Evolutionary conservation across 2,888 invertebrate species (phyloP), one percentile per base, ranked within the genome.

Genomic region (Craniophora ligustri): DNA sequence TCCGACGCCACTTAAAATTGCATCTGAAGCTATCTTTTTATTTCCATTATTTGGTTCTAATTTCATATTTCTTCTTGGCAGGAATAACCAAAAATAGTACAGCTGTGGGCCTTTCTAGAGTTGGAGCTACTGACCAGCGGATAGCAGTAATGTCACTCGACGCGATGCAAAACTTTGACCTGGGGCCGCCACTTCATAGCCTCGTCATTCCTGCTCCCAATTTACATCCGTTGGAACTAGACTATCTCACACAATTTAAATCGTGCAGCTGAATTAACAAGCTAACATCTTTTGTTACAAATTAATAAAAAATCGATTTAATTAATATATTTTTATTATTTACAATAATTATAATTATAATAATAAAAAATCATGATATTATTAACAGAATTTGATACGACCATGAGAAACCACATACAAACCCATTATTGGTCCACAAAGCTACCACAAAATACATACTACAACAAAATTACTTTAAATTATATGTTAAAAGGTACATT

Each of bases 151-250:
- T 95, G 78, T 94, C 96, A 7, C 89, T 99, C 60, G 86, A 94
- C 63, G 94, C 96, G 67, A 97, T 99, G 97, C 88, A 93, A 41
- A 78, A 89, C 14, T 87, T 88, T 35, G 96, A 97, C 79, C 92
- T 99, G 63, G 99, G 99, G 3, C 94, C 95, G 28, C 99, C 99
- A 1, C 94, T 99, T 34, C 99, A 99, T 91, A 99, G 98, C 34
- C 94, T 99, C 34, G 96, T 99, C 46, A 96, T 99, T 78, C 96
- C 97, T 58, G 97, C 97, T 31, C 94, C 96, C 68, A 88, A 91
- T 56, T 92, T 99, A 85, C 99, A 99, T 94, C 98, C 98, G 7
- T 88, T 99, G 26, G 99, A 99, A 93, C 85, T 94, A 47, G 98
- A 99, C 85, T 99, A 97, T 95, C 89, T 99, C 50, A 88, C 94